A percentile compares a stretch with the other conserved stretches of the same genome.
phyloP scores from a whole-genome alignment of 2,888 invertebrate species.

The Iselma pallidipennis region DNA sequence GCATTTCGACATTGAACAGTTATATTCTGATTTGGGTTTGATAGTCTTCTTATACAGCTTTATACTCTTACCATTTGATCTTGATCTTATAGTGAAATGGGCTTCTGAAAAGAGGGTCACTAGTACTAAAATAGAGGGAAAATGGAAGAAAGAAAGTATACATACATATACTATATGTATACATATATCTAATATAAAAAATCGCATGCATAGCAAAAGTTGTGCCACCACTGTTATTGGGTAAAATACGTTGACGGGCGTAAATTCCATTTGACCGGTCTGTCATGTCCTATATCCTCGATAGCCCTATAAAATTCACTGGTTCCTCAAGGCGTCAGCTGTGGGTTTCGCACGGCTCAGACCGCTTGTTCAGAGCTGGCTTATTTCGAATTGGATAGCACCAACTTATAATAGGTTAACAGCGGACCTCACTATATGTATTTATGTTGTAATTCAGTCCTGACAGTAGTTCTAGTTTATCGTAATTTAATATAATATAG shows the following conservation, averaged over 20 bases:
- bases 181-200: too few species aligned
- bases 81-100: not conserved
- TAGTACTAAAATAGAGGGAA: not conserved
- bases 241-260: slow-evolving; percentile 17
- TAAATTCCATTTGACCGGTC: slow-evolving; percentile 26
- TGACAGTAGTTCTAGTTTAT: not conserved
- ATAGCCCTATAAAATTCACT: slow-evolving; percentile 24
- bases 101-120: not conserved
- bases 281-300: slow-evolving; percentile 26
- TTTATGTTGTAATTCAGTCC: too few species aligned
- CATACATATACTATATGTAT: not conserved
- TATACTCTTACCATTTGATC: not conserved
- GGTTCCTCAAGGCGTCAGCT: slow-evolving; percentile 20
- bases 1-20: not conserved
- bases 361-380: slow-evolving; percentile 23
- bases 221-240: slow-evolving; percentile 6
- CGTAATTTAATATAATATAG: not conserved
- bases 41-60: not conserved
- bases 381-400: slow-evolving; percentile 19
- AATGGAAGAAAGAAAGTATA: not conserved
- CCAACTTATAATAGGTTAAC: slow-evolving; percentile 23
- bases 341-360: slow-evolving; percentile 24
- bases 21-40: too few species aligned
- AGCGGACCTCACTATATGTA: slow-evolving; percentile 7
- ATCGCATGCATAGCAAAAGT: slow-evolving; percentile 12